Evolutionary conservation across 2,113 vertebrate genomes (phyloP), one percentile per base, ranked within the genome.

Genomic region (Podocnemis expansa): DNA sequence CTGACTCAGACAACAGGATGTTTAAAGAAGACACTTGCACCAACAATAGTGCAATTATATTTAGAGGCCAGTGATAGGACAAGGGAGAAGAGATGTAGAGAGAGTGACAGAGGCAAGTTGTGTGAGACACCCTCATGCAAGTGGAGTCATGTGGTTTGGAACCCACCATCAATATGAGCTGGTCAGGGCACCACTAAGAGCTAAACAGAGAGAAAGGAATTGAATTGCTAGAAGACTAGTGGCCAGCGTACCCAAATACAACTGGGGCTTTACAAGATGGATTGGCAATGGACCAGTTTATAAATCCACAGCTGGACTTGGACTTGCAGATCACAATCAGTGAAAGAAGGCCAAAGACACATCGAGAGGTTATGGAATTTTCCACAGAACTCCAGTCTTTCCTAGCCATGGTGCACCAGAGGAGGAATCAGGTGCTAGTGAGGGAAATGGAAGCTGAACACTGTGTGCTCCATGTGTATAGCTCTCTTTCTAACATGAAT

Each of bases 1-100:
- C 45, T 3, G 1, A 4, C 21, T 38, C 0, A 0, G 6, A 31
- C 54, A 78, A 17, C 22, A 21, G 12, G 47, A 5, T 31, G 19
- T 75, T 29, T 41, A 56, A 56, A 43, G 87, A 82, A 78, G 1
- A 22, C 34, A 38, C 12, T 9, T 34, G 11, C 1, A 38, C 34
- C 27, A 27, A 75, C 21, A 45, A 31, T 25, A 5, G 17, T 34
- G 29, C 43, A 41, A 45, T 45, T 43, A 10, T 27, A 10, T 27
- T 24, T 45, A 24, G 24, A 45, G 24, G 41, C 25, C 25, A 27
- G 12, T 75, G 41, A 31, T n/a, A 51, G 47, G 47, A 78, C 21
- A n/a, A 0, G 25, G 10, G 76, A 56, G 52, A 13, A 45, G 73
- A 2, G 4, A 29, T 80, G 45, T 3, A n/a, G 9, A 52, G 8